phyloP scores from a whole-genome alignment of 2,113 vertebrate genomes.

The Pelecanus crispus region DNA sequence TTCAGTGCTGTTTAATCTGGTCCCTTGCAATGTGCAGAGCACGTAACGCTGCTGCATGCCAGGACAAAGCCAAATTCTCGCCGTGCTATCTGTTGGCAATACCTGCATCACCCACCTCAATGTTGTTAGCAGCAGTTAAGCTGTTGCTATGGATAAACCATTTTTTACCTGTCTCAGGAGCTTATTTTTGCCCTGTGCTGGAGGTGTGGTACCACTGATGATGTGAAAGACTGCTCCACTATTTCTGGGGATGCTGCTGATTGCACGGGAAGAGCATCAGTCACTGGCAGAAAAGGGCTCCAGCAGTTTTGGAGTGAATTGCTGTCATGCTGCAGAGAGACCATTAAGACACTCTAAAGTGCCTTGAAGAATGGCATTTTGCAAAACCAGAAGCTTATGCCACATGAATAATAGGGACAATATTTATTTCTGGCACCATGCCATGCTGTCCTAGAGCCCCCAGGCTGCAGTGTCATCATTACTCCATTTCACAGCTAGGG shows the following conservation, averaged over 20 bases:
- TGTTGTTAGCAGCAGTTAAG: background rate
- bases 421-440: background rate
- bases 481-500: background rate
- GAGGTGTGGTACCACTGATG: background rate
- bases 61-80: background rate
- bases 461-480: background rate
- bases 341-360: background rate
- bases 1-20: background rate
- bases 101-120: rapidly evolving
- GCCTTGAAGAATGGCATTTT: background rate
- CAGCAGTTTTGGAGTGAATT: background rate
- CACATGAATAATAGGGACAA: background rate
- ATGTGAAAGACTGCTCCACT: background rate
- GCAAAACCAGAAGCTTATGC: background rate
- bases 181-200: background rate
- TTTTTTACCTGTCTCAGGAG: background rate
- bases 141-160: background rate
- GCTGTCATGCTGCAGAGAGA: constrained; percentile 2
- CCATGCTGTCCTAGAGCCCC: background rate
- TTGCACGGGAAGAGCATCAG: background rate
- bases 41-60: background rate
- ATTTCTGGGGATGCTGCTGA: background rate
- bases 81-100: background rate
- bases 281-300: background rate
- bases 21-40: background rate